phyloP scores from a whole-genome alignment of 2,797 vertebrate genomes.

The Bradypus variegatus region DNA sequence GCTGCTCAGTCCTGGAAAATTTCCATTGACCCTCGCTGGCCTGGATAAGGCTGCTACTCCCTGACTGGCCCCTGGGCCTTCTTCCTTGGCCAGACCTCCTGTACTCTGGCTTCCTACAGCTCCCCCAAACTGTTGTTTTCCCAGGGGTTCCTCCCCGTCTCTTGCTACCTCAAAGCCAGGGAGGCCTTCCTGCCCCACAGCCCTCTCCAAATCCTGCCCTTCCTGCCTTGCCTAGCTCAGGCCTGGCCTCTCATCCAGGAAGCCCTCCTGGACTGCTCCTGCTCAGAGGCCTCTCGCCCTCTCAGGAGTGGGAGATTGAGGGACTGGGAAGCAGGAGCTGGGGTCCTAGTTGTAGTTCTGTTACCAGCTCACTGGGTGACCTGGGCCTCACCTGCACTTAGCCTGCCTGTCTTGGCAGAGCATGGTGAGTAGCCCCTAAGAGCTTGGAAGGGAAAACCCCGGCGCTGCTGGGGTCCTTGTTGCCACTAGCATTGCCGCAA shows the following conservation, averaged over 20 bases:
- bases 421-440: neutral
- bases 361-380: neutral
- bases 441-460: neutral
- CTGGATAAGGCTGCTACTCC: neutral
- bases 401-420: neutral
- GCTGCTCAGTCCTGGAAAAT: neutral
- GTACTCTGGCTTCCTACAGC: neutral
- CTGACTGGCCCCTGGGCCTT: neutral
- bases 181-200: neutral
- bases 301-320: neutral
- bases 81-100: neutral
- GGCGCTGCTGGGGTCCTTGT: neutral
- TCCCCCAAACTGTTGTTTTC: neutral
- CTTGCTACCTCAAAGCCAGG: neutral
- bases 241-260: neutral
- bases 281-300: neutral
- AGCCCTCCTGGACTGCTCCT: neutral
- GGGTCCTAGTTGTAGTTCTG: neutral
- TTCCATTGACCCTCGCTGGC: neutral
- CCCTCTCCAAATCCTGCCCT: neutral
- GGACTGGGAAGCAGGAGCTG: neutral
- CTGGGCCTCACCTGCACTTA: neutral
- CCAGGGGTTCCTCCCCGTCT: neutral
- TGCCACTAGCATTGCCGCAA: neutral
- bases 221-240: neutral